Conservation (phyloP, 2,888 invertebrate species). For the Eristalis tenax region DNA sequence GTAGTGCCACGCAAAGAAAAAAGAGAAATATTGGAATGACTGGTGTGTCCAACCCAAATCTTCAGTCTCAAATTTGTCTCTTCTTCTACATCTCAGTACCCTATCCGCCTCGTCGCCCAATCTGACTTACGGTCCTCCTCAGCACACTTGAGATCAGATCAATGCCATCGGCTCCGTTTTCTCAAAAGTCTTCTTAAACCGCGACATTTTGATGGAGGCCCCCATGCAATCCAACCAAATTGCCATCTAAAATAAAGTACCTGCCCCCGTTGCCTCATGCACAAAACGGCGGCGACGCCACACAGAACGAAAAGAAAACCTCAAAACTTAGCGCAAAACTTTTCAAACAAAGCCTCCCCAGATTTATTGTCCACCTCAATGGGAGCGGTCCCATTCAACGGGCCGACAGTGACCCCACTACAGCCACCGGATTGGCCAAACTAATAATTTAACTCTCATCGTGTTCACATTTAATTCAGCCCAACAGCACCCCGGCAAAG, state of each 20-base stretch:
- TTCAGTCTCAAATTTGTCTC: too few relatives aligned
- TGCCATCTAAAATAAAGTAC: background rate
- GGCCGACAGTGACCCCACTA: slow-evolving; percentile 32
- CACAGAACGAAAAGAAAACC: slow-evolving; percentile 10
- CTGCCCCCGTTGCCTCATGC: background rate
- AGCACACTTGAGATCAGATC: background rate
- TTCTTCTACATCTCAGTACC: too few relatives aligned
- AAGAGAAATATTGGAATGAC: too few relatives aligned
- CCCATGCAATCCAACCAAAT: background rate
- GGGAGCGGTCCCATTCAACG: slow-evolving; percentile 40
- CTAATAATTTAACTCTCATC: slow-evolving; percentile 67
- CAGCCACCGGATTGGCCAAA: slow-evolving; percentile 57
- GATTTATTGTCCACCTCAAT: slow-evolving; percentile 52
- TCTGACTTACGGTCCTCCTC: background rate
- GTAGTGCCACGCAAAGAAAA: too few relatives aligned
- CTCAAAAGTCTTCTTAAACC: background rate
- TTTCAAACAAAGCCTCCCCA: slow-evolving; percentile 44
- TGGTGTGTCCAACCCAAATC: too few relatives aligned
- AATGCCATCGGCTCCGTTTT: background rate
- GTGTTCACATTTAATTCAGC: slow-evolving; percentile 64
- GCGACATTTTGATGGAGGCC: background rate
- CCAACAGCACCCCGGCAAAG: slow-evolving; percentile 22
- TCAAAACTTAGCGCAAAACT: slow-evolving; percentile 35
- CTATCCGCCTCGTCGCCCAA: background rate
- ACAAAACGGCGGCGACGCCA: background rate